Evolutionary conservation across 2,888 invertebrate species (phyloP), one percentile per base, ranked within the genome.

Genomic region (Mystacides longicornis): DNA sequence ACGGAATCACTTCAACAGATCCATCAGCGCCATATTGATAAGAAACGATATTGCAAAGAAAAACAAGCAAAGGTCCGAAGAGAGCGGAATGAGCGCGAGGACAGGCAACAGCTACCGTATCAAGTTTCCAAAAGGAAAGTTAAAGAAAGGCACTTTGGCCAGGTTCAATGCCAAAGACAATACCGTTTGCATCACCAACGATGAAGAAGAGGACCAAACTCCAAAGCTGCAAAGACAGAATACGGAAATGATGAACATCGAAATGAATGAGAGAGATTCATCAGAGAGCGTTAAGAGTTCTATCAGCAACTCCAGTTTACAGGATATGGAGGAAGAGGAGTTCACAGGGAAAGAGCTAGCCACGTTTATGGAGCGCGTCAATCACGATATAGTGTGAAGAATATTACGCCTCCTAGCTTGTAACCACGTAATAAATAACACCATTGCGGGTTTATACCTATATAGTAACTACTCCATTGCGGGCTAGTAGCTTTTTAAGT

Each of bases 291-390:
- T 47, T 2, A 52, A 78, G 33, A 78, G 60, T 37, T 59, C 61
- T 74, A 86, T 87, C 64, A 87, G 86, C 67, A 87, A 87, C 71
- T 86, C 86, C 55, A 87, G 86, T 65, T 75, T 87, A n/a, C 81
- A 84, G 52, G 86, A 87, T 67, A 72, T 85, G 60, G 86, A 85
- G 63, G 83, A 78, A 52, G 75, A 81, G 31, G 87, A 87, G 62
- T 79, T 83, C 63, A 82, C 81, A 9, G 82, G 83, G 7, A 78
- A 81, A 51, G 86, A 87, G 66, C 73, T 87, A 52, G 84, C 85
- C 16, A 78, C 78, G 19, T 85, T 82, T 68, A 82, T 87, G 83
- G 82, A 82, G 53, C 81, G 85, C 67, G 74, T 86, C 49, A 86
- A 86, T 63, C 68, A 68, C 55, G 69, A 71, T 54, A 62, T 67